Evolutionary conservation across 23 tunicate genomes (phyloP).

Genomic region (Aplidium turbinatum): DNA sequence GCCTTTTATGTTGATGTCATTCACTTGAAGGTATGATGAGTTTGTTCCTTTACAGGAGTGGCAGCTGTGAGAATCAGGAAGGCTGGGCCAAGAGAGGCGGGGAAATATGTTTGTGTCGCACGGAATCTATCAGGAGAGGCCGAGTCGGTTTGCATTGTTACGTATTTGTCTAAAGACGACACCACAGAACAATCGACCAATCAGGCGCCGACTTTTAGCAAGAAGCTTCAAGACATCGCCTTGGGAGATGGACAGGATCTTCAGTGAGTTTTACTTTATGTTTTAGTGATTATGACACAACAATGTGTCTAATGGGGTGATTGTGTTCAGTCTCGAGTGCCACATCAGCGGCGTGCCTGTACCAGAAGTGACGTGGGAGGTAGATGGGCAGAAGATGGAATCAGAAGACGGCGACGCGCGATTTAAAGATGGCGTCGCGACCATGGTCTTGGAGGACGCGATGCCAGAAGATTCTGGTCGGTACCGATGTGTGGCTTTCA

Average conservation of each 20-base stretch:
- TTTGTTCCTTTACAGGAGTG: too few relatives aligned
- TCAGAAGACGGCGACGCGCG: conserved; percentile 77
- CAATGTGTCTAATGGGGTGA: neutral
- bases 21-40: too few relatives aligned
- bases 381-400: conserved; percentile 67
- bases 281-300: too few relatives aligned
- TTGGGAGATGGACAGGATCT: conserved; percentile 81
- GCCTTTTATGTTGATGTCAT: too few relatives aligned
- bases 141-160: conserved; percentile 71
- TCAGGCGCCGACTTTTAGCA: conserved; percentile 52
- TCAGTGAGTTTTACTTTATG: conserved; percentile 57
- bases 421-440: conserved; percentile 73
- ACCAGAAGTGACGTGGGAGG: conserved; percentile 58
- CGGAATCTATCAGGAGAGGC: conserved; percentile 90
- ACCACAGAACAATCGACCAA: neutral
- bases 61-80: conserved; percentile 87
- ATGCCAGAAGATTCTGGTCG: conserved; percentile 85
- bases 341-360: conserved; percentile 50
- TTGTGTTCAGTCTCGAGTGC: conserved; percentile 57
- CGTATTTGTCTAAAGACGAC: conserved; percentile 13
- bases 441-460: conserved; percentile 71
- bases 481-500: conserved; percentile 63
- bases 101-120: conserved; percentile 77
- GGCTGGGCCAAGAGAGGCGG: conserved; percentile 76
- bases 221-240: conserved; percentile 38